phyloP scores from a whole-genome alignment of 2,888 invertebrate species.

The Xestia c-nigrum region DNA sequence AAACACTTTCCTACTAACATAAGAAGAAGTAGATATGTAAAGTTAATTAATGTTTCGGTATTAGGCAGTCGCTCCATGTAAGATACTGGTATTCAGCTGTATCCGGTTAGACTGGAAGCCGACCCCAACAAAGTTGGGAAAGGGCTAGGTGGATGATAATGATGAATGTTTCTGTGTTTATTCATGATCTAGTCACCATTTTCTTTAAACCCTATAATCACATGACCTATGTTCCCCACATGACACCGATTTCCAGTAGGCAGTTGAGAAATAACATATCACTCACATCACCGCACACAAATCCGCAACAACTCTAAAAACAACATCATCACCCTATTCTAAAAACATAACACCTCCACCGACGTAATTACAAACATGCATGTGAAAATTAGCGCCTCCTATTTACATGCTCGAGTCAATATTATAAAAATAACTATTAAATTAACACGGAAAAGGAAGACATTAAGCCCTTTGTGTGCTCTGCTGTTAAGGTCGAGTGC shows the following conservation, averaged over 20 bases:
- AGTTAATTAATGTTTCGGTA: no score
- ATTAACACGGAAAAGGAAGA: constrained; percentile 65
- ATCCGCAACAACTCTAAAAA: not conserved
- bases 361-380: constrained; percentile 15
- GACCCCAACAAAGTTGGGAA: no score
- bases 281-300: not conserved
- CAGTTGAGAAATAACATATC: not conserved
- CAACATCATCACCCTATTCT: not conserved
- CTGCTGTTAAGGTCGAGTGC: constrained; percentile 63
- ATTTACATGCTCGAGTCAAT: constrained; percentile 53
- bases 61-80: no score
- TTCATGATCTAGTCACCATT: not conserved
- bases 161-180: not conserved
- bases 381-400: constrained; percentile 37
- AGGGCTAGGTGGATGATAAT: no score
- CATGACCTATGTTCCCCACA: not conserved
- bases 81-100: no score
- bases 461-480: constrained; percentile 58
- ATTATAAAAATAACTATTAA: constrained; percentile 62
- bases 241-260: not conserved
- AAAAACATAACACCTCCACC: not conserved
- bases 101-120: no score
- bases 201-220: not conserved
- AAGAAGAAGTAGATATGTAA: not conserved
- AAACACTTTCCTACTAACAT: not conserved